Evolutionary conservation across 2,797 vertebrate genomes (phyloP).

Genomic region (Thaleichthys pacificus): DNA sequence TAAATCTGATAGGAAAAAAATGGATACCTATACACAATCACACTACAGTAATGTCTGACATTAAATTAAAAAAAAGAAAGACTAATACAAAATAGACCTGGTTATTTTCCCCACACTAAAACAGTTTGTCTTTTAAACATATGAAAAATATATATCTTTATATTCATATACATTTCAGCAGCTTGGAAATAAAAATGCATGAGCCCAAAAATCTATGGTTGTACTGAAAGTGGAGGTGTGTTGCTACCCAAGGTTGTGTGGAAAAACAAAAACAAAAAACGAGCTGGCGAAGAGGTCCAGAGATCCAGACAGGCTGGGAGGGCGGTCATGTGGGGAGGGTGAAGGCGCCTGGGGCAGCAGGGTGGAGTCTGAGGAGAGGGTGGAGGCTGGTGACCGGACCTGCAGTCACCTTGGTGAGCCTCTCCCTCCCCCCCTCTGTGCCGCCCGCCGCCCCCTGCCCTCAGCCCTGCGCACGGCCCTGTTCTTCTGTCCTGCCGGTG

Average conservation of each 20-base stretch:
- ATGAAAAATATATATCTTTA: constrained; percentile 77
- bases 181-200: constrained; percentile 88
- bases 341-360: constrained; percentile 27
- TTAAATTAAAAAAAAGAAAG: constrained; percentile 78
- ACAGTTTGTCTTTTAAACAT: constrained; percentile 78
- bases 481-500: constrained; percentile 28
- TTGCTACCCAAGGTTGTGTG: constrained; percentile 24
- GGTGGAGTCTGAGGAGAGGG: constrained; percentile 9
- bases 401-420: constrained; percentile 77
- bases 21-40: constrained; percentile 86
- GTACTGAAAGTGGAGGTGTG: constrained; percentile 76
- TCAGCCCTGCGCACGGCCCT: not conserved
- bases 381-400: constrained; percentile 79
- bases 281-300: constrained; percentile 58
- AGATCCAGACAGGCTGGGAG: constrained; percentile 65
- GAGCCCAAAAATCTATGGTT: constrained; percentile 82
- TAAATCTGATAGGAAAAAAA: constrained; percentile 52
- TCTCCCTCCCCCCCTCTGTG: constrained; percentile 8
- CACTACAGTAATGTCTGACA: constrained; percentile 96
- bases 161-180: constrained; percentile 79
- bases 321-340: constrained; percentile 75
- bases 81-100: constrained; percentile 90
- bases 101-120: constrained; percentile 83
- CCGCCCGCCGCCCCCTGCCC: not conserved
- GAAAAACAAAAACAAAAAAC: constrained; percentile 9